These are phyloP conservation scores for Dermochelys coriacea DNA, from an alignment of 2,797 vertebrate species.

Conservation along the genomic window DNA sequence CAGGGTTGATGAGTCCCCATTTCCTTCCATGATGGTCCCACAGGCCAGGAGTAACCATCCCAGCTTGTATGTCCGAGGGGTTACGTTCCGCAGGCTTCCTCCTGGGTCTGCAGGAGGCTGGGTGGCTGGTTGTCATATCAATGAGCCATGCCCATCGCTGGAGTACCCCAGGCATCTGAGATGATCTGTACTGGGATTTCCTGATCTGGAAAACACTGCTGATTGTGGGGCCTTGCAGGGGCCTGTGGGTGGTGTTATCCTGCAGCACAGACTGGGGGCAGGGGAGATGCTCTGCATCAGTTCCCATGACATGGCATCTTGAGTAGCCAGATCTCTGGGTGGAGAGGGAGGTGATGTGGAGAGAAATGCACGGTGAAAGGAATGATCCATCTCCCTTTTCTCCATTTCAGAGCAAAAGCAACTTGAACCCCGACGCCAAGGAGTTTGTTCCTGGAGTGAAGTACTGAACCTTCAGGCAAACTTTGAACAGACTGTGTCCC, in stretches of 20 bases:
- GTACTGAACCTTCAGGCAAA: slow-evolving; percentile 88
- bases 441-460: slow-evolving; percentile 98
- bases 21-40: background rate
- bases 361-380: background rate
- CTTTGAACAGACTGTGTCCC: slow-evolving; percentile 75
- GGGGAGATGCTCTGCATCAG: accelerated
- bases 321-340: accelerated
- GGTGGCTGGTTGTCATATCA: too few species aligned
- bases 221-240: background rate
- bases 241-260: accelerated
- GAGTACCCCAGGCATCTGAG: too few species aligned
- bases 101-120: background rate
- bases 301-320: accelerated
- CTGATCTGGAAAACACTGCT: too few species aligned
- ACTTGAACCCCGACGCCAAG: slow-evolving; percentile 97
- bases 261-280: accelerated
- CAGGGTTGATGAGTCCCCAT: background rate
- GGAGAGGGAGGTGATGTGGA: background rate
- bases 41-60: background rate
- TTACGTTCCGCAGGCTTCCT: background rate
- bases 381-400: background rate
- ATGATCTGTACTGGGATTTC: too few species aligned
- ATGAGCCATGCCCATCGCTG: too few species aligned
- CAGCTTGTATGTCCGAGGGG: background rate
- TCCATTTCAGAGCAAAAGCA: slow-evolving; percentile 93